Percentiles rank a stretch among this genome's conserved stretches.
Conservation (phyloP, 2,113 vertebrate species). For the Embiotoca jacksoni region DNA sequence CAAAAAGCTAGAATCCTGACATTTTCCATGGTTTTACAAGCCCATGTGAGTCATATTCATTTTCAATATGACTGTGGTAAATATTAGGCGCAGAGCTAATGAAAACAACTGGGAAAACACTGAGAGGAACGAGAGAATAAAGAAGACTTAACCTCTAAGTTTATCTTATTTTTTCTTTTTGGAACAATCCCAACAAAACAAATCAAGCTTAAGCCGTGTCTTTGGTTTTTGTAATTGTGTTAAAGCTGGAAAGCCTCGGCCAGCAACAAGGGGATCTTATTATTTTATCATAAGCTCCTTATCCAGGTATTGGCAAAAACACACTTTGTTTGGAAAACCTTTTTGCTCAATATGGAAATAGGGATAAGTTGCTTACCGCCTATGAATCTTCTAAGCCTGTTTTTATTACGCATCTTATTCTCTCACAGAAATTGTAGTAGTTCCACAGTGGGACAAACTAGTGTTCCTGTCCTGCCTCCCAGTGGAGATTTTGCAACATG, state of each 20-base stretch:
- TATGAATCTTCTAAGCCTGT: slow-evolving; percentile 26
- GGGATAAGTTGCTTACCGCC: slow-evolving; percentile 38
- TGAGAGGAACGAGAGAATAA: slow-evolving; percentile 48
- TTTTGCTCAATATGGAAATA: slow-evolving; percentile 32
- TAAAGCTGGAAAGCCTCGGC: slow-evolving; percentile 33
- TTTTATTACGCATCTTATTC: slow-evolving; percentile 35
- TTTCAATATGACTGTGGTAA: slow-evolving; percentile 58
- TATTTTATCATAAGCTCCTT: slow-evolving; percentile 50
- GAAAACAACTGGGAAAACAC: slow-evolving; percentile 64
- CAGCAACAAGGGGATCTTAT: slow-evolving; percentile 32
- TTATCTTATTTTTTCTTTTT: slow-evolving; percentile 43
- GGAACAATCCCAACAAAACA: slow-evolving; percentile 55
- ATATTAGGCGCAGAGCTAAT: slow-evolving; percentile 58
- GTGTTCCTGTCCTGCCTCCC: slow-evolving; percentile 60
- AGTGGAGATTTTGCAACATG: slow-evolving; percentile 36
- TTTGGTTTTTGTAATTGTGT: slow-evolving; percentile 49
- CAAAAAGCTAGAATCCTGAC: slow-evolving; percentile 38
- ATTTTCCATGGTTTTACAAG: slow-evolving; percentile 65
- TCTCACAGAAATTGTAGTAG: neutral
- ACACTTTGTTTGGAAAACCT: slow-evolving; percentile 38
- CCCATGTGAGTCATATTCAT: slow-evolving; percentile 65
- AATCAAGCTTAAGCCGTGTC: slow-evolving; percentile 47
- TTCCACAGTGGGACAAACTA: neutral
- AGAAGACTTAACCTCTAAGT: slow-evolving; percentile 41
- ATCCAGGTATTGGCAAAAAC: slow-evolving; percentile 49